Evolutionary conservation across 2,888 invertebrate genomes (phyloP).

Genomic region (Ennomos quercinarius): DNA sequence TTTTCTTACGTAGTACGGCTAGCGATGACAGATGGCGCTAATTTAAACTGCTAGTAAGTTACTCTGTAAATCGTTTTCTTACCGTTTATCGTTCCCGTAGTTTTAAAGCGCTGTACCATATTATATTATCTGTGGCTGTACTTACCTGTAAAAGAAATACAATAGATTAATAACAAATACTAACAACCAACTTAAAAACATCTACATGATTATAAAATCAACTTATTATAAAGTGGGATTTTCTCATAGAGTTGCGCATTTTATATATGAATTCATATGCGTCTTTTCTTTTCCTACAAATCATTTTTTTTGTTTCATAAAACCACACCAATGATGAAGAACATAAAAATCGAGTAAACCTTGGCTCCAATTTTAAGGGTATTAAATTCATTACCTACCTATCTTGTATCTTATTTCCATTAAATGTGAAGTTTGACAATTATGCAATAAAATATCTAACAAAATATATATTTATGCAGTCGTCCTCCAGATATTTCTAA

Average conservation of each 20-base stretch:
- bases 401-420: no score
- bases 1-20: not conserved
- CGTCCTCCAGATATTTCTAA: no score
- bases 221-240: slow-evolving; percentile 1
- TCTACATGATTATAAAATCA: not conserved
- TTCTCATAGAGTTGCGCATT: slow-evolving; percentile 3
- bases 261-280: not conserved
- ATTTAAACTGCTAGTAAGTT: slow-evolving; percentile 8
- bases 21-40: slow-evolving; percentile 57
- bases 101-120: not conserved
- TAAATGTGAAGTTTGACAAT: no score
- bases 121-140: no score
- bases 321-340: no score
- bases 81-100: slow-evolving; percentile 6
- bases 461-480: no score
- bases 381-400: no score
- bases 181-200: not conserved
- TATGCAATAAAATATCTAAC: no score
- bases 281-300: no score
- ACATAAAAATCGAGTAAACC: no score
- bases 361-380: no score
- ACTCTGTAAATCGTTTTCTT: not conserved
- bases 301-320: no score
- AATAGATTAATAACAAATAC: slow-evolving; percentile 1
- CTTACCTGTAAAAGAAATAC: slow-evolving; percentile 52